These are phyloP conservation scores for Onychostoma macrolepis DNA, from an alignment of 2,113 vertebrate genomes.

Conservation along the genomic window DNA sequence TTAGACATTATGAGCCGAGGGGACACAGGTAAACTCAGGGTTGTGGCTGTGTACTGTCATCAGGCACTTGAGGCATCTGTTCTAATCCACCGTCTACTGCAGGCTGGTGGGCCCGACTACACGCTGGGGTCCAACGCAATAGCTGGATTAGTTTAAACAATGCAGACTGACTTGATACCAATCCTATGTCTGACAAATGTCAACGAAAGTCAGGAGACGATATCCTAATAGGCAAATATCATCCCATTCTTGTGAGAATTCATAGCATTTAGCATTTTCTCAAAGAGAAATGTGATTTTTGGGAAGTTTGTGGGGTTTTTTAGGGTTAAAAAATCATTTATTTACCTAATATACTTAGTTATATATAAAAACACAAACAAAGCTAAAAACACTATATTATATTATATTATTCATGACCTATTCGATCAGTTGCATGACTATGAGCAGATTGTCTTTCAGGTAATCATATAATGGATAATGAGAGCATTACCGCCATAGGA, in stretches of 20 bases:
- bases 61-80: slow-evolving; percentile 43
- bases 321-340: not conserved
- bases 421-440: not conserved
- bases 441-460: not conserved
- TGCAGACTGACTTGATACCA: slow-evolving; percentile 67
- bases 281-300: not conserved
- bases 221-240: not conserved
- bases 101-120: slow-evolving; percentile 59
- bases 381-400: not conserved
- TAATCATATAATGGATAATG: slow-evolving; percentile 18
- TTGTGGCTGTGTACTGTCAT: not conserved
- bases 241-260: not conserved
- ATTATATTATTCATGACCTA: not conserved
- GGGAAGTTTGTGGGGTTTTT: not conserved
- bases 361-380: not conserved
- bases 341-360: not conserved
- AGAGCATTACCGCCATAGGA: slow-evolving; percentile 18
- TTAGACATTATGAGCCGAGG: slow-evolving; percentile 25
- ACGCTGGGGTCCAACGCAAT: slow-evolving; percentile 67
- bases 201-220: slow-evolving; percentile 52
- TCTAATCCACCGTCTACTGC: slow-evolving; percentile 44
- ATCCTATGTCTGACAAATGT: slow-evolving; percentile 72
- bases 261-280: not conserved
- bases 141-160: slow-evolving; percentile 74
- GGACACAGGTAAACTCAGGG: slow-evolving; percentile 24